phyloP scores from a whole-genome alignment of 2,888 invertebrate species.

The Gastracanthus pulcherrimus region DNA sequence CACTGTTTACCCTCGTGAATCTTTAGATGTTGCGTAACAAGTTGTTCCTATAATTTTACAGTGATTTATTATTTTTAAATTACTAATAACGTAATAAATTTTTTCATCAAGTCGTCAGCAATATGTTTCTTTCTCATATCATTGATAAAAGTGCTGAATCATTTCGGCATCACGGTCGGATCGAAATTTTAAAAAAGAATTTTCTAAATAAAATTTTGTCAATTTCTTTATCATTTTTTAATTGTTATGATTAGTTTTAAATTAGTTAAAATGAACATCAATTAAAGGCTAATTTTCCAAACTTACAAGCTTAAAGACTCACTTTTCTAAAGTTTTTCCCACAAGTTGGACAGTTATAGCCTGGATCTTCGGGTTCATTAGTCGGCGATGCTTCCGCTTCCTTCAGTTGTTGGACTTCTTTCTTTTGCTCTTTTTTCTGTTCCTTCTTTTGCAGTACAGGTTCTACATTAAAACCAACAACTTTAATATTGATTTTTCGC shows the following conservation, averaged over 20 bases:
- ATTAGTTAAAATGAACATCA: neutral
- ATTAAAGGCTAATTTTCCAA: too few species aligned
- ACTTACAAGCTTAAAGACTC: too few species aligned
- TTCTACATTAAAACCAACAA: neutral
- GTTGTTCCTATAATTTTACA: conserved; percentile 74
- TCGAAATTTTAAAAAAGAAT: too few species aligned
- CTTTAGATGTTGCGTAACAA: conserved; percentile 77
- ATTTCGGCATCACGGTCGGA: too few species aligned
- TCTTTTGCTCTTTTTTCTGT: neutral
- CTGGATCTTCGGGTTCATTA: conserved; percentile 62
- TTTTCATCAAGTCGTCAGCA: too few species aligned
- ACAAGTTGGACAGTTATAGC: conserved; percentile 75
- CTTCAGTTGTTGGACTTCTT: neutral
- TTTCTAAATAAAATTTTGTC: too few species aligned
- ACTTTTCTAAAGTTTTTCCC: conserved; percentile 77
- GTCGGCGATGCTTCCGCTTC: neutral
- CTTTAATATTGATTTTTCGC: neutral
- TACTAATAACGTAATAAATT: conserved; percentile 17
- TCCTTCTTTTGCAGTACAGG: neutral
- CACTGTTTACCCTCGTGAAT: conserved; percentile 87
- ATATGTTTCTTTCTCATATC: too few species aligned
- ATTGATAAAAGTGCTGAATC: too few species aligned
- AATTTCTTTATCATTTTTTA: too few species aligned
- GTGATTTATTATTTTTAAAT: neutral
- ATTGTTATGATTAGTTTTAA: neutral